These are phyloP conservation scores for Psittacula echo DNA, from an alignment of 2,797 vertebrate genomes.

Conservation along the genomic window DNA sequence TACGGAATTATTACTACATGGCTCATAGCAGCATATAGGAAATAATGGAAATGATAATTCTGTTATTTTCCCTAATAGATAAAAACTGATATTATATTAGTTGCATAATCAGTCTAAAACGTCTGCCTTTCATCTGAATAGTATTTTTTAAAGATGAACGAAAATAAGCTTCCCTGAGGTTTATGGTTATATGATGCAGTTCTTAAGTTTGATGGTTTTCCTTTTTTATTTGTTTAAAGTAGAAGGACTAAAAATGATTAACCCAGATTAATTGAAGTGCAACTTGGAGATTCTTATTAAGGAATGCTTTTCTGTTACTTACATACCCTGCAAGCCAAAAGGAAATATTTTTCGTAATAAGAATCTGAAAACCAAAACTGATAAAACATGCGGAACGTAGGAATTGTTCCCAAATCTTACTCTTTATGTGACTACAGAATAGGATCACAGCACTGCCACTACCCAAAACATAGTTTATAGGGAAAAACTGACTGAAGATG, in stretches of 20 bases:
- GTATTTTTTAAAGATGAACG: conserved; percentile 36
- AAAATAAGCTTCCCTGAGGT: conserved; percentile 29
- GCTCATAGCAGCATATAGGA: conserved; percentile 1
- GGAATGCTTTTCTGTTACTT: neutral
- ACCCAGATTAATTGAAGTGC: neutral
- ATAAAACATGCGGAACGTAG: neutral
- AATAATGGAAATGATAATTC: conserved; percentile 62
- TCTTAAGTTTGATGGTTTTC: neutral
- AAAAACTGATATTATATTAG: conserved; percentile 49
- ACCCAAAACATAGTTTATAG: neutral
- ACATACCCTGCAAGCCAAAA: neutral
- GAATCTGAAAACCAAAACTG: neutral
- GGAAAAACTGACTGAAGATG: neutral
- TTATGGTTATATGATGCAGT: neutral
- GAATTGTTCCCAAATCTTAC: neutral
- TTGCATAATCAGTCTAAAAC: conserved; percentile 52
- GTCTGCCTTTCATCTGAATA: conserved; percentile 41
- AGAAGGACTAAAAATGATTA: neutral
- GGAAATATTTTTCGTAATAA: neutral
- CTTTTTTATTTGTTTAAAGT: neutral
- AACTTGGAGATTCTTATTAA: neutral
- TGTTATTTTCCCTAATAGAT: conserved; percentile 58
- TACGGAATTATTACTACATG: conserved; percentile 20
- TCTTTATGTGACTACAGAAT: neutral
- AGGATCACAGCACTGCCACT: neutral